phyloP scores from a whole-genome alignment of 64 coral and sea anemone genomes.

The Actinia tenebrosa region DNA sequence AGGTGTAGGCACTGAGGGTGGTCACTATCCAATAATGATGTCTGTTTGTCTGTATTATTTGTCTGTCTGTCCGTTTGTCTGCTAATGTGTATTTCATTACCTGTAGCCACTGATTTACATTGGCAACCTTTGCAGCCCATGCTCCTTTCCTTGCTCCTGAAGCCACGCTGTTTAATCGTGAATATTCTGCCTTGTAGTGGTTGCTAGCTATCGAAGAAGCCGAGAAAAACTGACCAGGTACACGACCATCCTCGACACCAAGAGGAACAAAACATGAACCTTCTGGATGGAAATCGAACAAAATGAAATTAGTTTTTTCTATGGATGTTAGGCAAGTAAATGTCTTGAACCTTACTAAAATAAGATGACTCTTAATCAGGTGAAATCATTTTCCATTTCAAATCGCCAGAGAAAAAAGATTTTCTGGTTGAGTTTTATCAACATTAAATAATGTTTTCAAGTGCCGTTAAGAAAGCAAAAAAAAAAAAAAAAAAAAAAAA shows the following conservation, averaged over 20 bases:
- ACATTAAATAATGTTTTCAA: no score
- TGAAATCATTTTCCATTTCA: no score
- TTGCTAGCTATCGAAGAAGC: background rate
- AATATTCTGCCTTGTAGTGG: background rate
- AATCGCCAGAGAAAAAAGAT: no score
- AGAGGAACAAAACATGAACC: slow-evolving; percentile 22
- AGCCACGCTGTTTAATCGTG: slow-evolving; percentile 8
- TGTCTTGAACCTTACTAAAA: no score
- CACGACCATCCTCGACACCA: slow-evolving; percentile 27
- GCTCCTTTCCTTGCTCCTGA: background rate
- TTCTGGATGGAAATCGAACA: background rate
- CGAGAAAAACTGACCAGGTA: slow-evolving; percentile 30
- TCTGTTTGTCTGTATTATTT: no score
- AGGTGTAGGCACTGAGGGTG: no score
- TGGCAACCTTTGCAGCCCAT: background rate
- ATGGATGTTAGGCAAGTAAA: no score
- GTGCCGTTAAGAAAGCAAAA: no score
- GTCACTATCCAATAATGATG: no score
- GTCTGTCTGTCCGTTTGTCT: background rate
- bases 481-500: no score
- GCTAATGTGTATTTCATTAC: background rate
- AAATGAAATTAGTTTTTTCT: background rate
- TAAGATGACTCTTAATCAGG: background rate
- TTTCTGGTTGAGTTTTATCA: no score
- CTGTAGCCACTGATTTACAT: slow-evolving; percentile 22